Evolutionary conservation across 2,888 invertebrate genomes (phyloP).

Genomic region (Trachelus iudaicus): DNA sequence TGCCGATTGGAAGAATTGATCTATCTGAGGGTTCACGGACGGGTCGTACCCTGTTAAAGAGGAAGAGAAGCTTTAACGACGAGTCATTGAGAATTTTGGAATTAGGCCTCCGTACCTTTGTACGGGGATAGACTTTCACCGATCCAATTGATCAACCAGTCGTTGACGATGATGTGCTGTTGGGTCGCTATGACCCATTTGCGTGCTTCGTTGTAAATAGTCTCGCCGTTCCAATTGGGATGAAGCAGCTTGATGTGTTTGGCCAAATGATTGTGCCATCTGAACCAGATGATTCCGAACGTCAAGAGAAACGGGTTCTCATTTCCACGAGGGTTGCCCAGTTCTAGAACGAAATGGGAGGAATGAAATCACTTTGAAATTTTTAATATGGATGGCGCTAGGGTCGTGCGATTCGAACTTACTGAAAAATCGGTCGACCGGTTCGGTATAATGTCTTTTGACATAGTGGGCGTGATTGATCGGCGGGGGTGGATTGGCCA

Average conservation of each 20-base stretch:
- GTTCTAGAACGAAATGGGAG: slow-evolving; percentile 53
- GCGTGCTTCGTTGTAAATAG: slow-evolving; percentile 69
- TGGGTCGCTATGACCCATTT: slow-evolving; percentile 71
- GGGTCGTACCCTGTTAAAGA: slow-evolving; percentile 65
- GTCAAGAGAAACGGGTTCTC: slow-evolving; percentile 69
- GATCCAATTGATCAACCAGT: slow-evolving; percentile 68
- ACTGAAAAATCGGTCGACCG: slow-evolving; percentile 70
- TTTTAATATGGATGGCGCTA: not conserved
- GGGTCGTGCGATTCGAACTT: slow-evolving; percentile 45
- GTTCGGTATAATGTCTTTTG: slow-evolving; percentile 61
- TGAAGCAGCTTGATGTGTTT: slow-evolving; percentile 52
- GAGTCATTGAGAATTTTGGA: slow-evolving; percentile 16
- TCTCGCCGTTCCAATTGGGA: slow-evolving; percentile 65
- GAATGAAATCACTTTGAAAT: not conserved
- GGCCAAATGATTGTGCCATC: slow-evolving; percentile 70
- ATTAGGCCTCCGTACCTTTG: slow-evolving; percentile 26
- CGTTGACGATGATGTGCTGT: slow-evolving; percentile 67
- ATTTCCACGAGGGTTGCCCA: slow-evolving; percentile 69
- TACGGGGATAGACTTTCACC: slow-evolving; percentile 51
- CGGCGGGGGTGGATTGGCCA: slow-evolving; percentile 72
- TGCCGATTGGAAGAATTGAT: slow-evolving; percentile 72
- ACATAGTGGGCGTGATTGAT: slow-evolving; percentile 63
- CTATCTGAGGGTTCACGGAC: slow-evolving; percentile 70
- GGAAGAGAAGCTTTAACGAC: not conserved
- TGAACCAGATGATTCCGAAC: slow-evolving; percentile 69